Percentiles rank a stretch among this genome's conserved stretches.
These are phyloP conservation scores for Tretioscincus oriximinensis DNA, from an alignment of 2,113 vertebrate genomes.

Conservation along the genomic window DNA sequence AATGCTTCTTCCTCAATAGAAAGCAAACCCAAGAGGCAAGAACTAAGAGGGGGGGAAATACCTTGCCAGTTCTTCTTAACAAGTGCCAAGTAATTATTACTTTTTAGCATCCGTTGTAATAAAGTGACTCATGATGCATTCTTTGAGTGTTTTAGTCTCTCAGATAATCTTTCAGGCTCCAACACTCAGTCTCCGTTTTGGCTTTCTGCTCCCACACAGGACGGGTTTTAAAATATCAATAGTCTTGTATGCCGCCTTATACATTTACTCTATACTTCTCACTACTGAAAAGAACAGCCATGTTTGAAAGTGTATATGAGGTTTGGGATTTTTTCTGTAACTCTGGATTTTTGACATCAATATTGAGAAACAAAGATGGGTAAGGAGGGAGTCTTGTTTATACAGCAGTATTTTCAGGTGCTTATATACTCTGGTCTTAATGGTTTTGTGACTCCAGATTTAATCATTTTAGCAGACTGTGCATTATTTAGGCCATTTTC, in stretches of 20 bases:
- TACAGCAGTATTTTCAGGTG: too few species aligned
- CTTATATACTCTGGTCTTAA: too few species aligned
- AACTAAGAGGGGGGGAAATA: constrained; percentile 6
- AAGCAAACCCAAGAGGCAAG: constrained; percentile 34
- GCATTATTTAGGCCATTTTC: too few species aligned
- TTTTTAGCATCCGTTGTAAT: constrained; percentile 24
- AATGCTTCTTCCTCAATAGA: constrained; percentile 33
- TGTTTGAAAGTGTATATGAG: background rate
- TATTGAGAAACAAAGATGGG: too few species aligned
- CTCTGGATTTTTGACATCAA: background rate
- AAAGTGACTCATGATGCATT: constrained; percentile 31
- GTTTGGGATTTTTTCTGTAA: background rate
- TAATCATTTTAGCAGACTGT: too few species aligned
- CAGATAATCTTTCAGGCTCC: constrained; percentile 4
- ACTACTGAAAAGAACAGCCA: constrained; percentile 4
- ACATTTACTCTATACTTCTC: background rate
- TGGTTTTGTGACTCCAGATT: too few species aligned
- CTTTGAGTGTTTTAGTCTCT: constrained; percentile 17
- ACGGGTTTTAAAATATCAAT: background rate
- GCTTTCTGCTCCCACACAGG: constrained; percentile 21
- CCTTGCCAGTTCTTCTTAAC: constrained; percentile 48
- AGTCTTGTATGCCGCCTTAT: background rate
- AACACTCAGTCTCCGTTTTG: constrained; percentile 17
- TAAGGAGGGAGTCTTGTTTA: too few species aligned
- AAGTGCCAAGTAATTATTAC: constrained; percentile 25